Evolutionary conservation across 1,140 invertebrate species (phyloP), one percentile per base, ranked within the genome.

Genomic region (Trichoplusia ni): DNA sequence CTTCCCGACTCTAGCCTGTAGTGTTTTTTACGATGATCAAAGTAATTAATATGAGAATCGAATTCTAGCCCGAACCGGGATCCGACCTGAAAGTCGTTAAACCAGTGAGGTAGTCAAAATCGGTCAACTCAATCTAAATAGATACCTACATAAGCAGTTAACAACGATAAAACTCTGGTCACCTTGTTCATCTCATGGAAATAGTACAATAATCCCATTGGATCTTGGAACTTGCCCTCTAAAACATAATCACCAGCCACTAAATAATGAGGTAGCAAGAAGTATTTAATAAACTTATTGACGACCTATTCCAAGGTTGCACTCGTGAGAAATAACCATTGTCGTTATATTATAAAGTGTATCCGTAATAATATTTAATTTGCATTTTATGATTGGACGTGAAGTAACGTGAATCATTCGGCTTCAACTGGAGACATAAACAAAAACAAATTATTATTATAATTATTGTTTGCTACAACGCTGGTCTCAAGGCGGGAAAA

Each of bases 301-400:
- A 58, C 25, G 33, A 14, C 23, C 33, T 18, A 23, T 54, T 38
- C 33, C 51, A 25, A 42, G 54, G 54, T 16, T 38, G 31, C 29
- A 9, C 54, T 58, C 54, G 54, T 58, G 54, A 58, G 54, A 58
- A 58, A 44, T 44, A 58, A 58, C 37, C 37, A 58, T 58, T 44
- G 54, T 31, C 11, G 25, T 9, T 25, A 18, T 18, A 19, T 9
- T 25, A 33, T 44, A 31, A 58, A 58, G 35, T 56, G 37, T 49
- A 58, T 31, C 54, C 38, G 27, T 44, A 58, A 56, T 56, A 56
- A 58, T 44, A 58, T 58, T 58, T 58, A 44, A 58, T 58, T 58
- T 58, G 38, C 16, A 58, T 58, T 58, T 40, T 58, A 44, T 58
- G 16, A 58, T 29, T n/a, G n/a, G n/a, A n/a, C 19, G 35, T 54